Evolutionary conservation across 2,797 vertebrate genomes (phyloP).

Genomic region (Platalea minor): DNA sequence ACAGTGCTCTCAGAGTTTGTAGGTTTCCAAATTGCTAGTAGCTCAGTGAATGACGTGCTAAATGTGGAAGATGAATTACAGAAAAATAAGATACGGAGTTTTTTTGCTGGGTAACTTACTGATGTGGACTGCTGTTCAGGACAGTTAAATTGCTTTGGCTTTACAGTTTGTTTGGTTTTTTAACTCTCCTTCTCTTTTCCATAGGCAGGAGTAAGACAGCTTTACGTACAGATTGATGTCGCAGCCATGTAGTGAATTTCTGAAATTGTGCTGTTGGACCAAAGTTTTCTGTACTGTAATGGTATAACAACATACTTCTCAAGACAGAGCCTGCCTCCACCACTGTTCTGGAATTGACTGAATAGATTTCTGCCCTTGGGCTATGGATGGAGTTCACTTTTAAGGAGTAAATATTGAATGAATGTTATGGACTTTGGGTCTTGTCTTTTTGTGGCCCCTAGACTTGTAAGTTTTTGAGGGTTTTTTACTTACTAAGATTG

Average conservation of each 20-base stretch:
- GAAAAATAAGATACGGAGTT: background rate
- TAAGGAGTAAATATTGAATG: conserved; percentile 39
- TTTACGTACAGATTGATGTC: conserved; percentile 93
- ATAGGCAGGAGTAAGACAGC: conserved; percentile 91
- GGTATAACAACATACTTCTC: conserved; percentile 38
- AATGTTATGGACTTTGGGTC: conserved; percentile 38
- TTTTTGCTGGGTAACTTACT: background rate
- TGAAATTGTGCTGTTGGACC: conserved; percentile 76
- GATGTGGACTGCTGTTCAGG: background rate
- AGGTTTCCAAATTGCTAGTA: background rate
- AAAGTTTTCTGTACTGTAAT: conserved; percentile 80
- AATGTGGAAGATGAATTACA: background rate
- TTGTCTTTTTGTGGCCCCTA: conserved; percentile 43
- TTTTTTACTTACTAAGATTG: conserved; percentile 37
- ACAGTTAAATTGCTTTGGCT: background rate
- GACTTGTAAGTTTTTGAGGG: background rate
- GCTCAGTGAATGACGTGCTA: background rate
- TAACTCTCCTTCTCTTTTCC: conserved; percentile 18
- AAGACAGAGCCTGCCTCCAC: conserved; percentile 48
- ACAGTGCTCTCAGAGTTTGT: background rate
- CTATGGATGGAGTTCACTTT: background rate
- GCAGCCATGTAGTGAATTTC: conserved; percentile 85
- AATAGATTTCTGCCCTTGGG: background rate
- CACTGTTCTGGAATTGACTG: background rate
- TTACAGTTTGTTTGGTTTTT: background rate